Percentiles rank a stretch among this genome's conserved stretches.
Conservation (phyloP, 1,140 invertebrate genomes). For the Drosophila willistoni region DNA sequence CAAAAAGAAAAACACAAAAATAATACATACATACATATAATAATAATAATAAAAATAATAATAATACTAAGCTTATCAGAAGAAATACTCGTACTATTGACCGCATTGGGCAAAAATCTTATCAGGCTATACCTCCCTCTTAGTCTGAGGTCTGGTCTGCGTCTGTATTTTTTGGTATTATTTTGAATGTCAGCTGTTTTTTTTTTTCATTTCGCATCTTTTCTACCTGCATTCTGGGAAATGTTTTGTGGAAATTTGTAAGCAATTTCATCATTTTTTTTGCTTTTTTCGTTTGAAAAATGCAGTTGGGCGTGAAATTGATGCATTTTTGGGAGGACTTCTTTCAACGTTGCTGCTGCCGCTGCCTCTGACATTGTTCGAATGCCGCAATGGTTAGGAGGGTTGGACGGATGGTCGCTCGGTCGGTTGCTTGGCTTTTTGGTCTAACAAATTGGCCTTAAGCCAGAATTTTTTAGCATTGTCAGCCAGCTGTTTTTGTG, state of each 20-base stretch:
- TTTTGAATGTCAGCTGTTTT: constrained; percentile 10
- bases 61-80: constrained; percentile 4
- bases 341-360: constrained; percentile 50
- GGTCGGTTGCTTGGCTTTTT: constrained; percentile 12
- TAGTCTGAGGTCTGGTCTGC: background rate
- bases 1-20: background rate
- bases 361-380: constrained; percentile 56
- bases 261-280: constrained; percentile 32
- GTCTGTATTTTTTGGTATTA: background rate
- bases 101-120: constrained; percentile 18
- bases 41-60: constrained; percentile 12
- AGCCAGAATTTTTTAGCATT: constrained; percentile 50
- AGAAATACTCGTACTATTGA: constrained; percentile 18
- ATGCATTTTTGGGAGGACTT: constrained; percentile 55
- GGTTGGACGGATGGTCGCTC: constrained; percentile 12
- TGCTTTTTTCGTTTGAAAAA: constrained; percentile 15
- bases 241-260: constrained; percentile 15
- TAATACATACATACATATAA: constrained; percentile 16
- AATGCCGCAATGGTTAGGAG: constrained; percentile 47
- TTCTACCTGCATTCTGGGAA: background rate
- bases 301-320: constrained; percentile 62
- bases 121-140: constrained; percentile 15
- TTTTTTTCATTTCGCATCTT: background rate
- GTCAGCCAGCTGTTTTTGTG: constrained; percentile 49
- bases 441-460: constrained; percentile 47